These are phyloP conservation scores for Epinephelus malabaricus DNA, from an alignment of 2,797 vertebrate species.

Conservation along the genomic window DNA sequence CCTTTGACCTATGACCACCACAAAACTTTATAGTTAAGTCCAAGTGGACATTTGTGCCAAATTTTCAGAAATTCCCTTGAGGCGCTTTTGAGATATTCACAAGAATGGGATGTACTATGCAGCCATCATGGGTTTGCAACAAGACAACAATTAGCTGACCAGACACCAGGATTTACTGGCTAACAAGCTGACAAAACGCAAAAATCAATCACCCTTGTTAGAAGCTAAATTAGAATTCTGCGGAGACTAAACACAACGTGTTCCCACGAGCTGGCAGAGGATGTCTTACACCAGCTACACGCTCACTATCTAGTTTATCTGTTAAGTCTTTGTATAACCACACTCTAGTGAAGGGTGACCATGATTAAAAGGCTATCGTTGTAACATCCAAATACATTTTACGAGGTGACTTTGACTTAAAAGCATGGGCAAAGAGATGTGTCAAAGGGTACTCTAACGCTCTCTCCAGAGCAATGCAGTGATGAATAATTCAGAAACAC, in stretches of 20 bases:
- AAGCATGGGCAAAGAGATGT: slow-evolving; percentile 33
- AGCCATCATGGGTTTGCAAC: neutral
- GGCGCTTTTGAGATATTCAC: too few species aligned
- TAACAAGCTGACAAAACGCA: slow-evolving; percentile 22
- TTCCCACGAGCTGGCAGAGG: slow-evolving; percentile 7
- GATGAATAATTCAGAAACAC: slow-evolving; percentile 77
- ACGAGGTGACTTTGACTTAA: slow-evolving; percentile 68
- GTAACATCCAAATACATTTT: slow-evolving; percentile 52
- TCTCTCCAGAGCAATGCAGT: slow-evolving; percentile 3
- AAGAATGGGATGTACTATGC: neutral
- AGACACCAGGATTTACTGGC: slow-evolving; percentile 7
- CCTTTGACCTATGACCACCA: too few species aligned
- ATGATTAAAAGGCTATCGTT: slow-evolving; percentile 45
- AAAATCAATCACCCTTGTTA: slow-evolving; percentile 31
- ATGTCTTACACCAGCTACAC: slow-evolving; percentile 2
- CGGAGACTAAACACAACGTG: neutral
- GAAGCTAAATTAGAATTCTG: slow-evolving; percentile 30
- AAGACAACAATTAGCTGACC: slow-evolving; percentile 5
- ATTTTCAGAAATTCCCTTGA: too few species aligned
- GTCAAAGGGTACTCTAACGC: slow-evolving; percentile 42
- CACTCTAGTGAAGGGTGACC: slow-evolving; percentile 14
- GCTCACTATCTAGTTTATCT: slow-evolving; percentile 19
- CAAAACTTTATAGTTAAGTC: too few species aligned
- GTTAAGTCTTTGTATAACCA: slow-evolving; percentile 29
- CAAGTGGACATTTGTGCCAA: too few species aligned